These are phyloP conservation scores for Malurus elegans DNA, from an alignment of 2,113 vertebrate species.

Conservation along the genomic window DNA sequence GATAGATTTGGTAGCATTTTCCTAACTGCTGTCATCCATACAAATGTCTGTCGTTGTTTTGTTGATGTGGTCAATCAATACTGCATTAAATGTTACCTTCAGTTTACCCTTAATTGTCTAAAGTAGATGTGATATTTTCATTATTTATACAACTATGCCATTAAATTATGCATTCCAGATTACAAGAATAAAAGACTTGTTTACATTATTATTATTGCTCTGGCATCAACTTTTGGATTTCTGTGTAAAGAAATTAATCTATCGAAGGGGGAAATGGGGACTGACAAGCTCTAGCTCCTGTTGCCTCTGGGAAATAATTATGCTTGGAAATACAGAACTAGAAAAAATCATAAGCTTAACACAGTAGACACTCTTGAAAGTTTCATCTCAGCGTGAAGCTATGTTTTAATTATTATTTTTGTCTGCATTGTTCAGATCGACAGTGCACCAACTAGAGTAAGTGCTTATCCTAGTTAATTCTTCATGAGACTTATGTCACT, in stretches of 20 bases:
- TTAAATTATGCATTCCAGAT: conserved; percentile 64
- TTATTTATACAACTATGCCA: conserved; percentile 56
- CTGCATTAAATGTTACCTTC: conserved; percentile 64
- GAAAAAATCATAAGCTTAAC: conserved; percentile 68
- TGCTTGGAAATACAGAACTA: conserved; percentile 57
- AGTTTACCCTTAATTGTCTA: conserved; percentile 62
- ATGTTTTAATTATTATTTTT: conserved; percentile 74
- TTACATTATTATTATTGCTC: conserved; percentile 61
- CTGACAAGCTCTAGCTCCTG: conserved; percentile 55
- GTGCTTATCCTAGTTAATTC: conserved; percentile 68
- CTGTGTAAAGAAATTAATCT: conserved; percentile 66
- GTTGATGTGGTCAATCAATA: conserved; percentile 61
- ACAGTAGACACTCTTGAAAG: conserved; percentile 62
- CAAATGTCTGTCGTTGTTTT: conserved; percentile 40
- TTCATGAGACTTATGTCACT: conserved; percentile 65
- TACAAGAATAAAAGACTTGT: conserved; percentile 55
- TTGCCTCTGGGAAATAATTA: conserved; percentile 68
- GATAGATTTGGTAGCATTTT: conserved; percentile 54
- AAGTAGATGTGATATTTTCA: conserved; percentile 62
- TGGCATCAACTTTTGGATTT: conserved; percentile 63
- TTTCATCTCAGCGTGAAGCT: conserved; percentile 71
- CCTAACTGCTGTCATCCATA: conserved; percentile 57
- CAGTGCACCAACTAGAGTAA: conserved; percentile 54
- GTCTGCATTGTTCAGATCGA: conserved; percentile 58
- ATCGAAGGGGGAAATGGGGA: conserved; percentile 26